Evolutionary conservation across 53 echinoderm and acorn worm genomes (phyloP), one percentile per base, ranked within the genome.

Genomic region (Antedon mediterranea): DNA sequence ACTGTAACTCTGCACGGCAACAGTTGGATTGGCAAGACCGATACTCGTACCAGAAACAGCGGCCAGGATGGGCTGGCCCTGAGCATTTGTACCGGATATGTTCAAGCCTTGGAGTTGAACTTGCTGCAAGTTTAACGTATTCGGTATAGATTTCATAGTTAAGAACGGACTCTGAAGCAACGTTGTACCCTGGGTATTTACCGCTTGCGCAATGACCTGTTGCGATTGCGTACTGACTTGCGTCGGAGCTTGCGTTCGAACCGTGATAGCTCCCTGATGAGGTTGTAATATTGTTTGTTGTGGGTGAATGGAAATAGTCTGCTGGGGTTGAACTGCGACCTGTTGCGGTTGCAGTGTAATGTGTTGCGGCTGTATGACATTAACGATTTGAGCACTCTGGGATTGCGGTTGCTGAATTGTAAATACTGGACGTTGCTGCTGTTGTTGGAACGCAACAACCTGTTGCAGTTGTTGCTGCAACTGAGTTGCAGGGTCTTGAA

Each of bases 401-500:
- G 57, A 18, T 23, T 57, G 57, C 23, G 57, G 57, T 89, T 13
- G 79, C 82, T 23, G 82, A 73, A 20, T 76, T 32, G 28, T 32
- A 34, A 33, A 33, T 44, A 31, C 71, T 26, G 76, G 37, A 77
- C 83, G 82, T 31, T 85, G 85, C 31, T 83, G 84, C 23, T 84
- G 71, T 4, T 84, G 81, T 75, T 92, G 92, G 15, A 87, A 37
- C 30, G 82, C 87, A 0, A 85, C 74, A 70, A 74, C 74, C 32
- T 88, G 84, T 71, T 87, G 90, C 29, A 75, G 77, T 20, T 87
- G 87, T 13, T 82, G 77, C 30, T 86, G 85, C 33, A 71, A 85
- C 83, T 89, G 29, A 83, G 86, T 42, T 89, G 89, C 11, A 81
- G 82, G 27, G 70, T 57, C 57, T 57, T 57, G 9, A 2, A 18